These are phyloP conservation scores for Clarias fuscus DNA, from an alignment of 2,797 vertebrate species.

Conservation along the genomic window DNA sequence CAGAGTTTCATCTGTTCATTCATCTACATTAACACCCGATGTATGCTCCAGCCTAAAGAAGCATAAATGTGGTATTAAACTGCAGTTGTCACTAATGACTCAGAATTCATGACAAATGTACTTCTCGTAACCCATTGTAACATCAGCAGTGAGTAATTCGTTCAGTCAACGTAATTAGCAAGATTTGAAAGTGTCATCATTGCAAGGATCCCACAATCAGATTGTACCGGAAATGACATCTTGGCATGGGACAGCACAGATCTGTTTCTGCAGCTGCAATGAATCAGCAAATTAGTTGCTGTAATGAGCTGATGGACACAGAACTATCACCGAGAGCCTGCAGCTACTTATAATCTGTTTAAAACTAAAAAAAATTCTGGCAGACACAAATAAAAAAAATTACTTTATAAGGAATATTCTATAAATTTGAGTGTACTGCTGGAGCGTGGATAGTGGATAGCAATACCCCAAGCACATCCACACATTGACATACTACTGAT, in stretches of 20 bases:
- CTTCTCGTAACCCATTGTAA: conserved; percentile 5
- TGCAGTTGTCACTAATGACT: neutral
- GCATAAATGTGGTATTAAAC: neutral
- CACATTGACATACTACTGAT: neutral
- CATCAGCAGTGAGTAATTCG: neutral
- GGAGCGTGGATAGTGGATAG: neutral
- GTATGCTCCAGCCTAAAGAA: neutral
- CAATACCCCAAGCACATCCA: neutral
- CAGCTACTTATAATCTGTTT: neutral
- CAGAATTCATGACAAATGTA: neutral
- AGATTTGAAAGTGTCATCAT: neutral
- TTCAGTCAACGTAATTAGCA: neutral
- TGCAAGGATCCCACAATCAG: neutral
- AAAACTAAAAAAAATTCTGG: neutral
- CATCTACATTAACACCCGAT: neutral
- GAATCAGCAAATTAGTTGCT: neutral
- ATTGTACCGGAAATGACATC: conserved; percentile 9
- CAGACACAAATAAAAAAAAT: neutral
- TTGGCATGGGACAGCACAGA: neutral
- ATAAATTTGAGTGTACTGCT: neutral
- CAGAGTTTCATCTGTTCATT: neutral
- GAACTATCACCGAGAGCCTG: neutral
- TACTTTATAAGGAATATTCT: neutral
- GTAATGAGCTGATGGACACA: neutral
- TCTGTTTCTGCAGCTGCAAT: neutral